These are phyloP conservation scores for Charaxes varanes DNA, from an alignment of 1,140 invertebrate species.

Conservation along the genomic window DNA sequence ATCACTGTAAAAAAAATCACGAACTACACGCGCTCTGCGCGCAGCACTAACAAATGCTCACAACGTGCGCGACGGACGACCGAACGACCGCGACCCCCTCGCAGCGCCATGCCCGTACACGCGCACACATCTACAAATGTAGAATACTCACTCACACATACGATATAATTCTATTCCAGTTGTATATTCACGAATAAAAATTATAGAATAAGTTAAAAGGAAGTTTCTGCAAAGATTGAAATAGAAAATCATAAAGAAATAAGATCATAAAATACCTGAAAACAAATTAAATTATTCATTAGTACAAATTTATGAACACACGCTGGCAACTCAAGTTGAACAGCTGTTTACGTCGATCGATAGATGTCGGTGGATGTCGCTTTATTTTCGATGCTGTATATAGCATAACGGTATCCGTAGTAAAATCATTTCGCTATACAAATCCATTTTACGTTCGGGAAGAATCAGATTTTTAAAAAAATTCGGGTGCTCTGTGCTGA, in stretches of 20 bases:
- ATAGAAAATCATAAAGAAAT: slow-evolving; percentile 3
- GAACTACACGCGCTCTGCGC: slow-evolving; percentile 55
- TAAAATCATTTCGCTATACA: slow-evolving; percentile 50
- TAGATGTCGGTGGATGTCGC: slow-evolving; percentile 69
- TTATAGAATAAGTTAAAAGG: no score
- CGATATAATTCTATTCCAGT: neutral
- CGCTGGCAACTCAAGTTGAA: slow-evolving; percentile 41
- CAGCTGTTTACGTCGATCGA: slow-evolving; percentile 63
- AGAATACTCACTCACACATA: slow-evolving; percentile 17
- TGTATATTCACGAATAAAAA: no score
- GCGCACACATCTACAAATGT: slow-evolving; percentile 22
- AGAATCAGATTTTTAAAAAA: slow-evolving; percentile 35
- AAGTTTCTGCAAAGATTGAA: neutral
- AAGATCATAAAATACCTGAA: no score
- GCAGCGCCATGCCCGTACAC: slow-evolving; percentile 24
- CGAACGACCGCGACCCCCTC: slow-evolving; percentile 36
- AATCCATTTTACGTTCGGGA: slow-evolving; percentile 44
- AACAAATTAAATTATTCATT: slow-evolving; percentile 2
- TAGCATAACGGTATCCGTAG: slow-evolving; percentile 68
- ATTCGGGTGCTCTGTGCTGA: slow-evolving; percentile 38
- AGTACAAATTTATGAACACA: slow-evolving; percentile 4
- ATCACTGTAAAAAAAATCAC: slow-evolving; percentile 53
- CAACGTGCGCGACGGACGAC: slow-evolving; percentile 40
- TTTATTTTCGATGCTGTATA: slow-evolving; percentile 66
- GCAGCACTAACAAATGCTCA: slow-evolving; percentile 51